Evolutionary conservation across 2,888 invertebrate genomes (phyloP).

Genomic region (Trimorus sp.): DNA sequence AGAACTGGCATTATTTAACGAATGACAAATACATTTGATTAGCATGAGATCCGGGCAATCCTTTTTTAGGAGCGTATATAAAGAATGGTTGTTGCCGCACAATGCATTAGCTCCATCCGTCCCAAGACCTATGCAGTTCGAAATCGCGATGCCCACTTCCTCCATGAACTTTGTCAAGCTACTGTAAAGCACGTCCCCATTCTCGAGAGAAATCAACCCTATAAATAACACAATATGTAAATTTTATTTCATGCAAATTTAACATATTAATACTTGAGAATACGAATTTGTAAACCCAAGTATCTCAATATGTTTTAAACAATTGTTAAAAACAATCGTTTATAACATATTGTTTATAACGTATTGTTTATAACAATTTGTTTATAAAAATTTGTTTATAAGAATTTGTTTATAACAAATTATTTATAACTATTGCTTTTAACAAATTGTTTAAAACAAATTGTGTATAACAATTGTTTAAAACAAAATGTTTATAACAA

Average conservation of each 20-base stretch:
- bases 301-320: too few relatives aligned
- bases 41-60: slow-evolving; percentile 22
- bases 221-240: neutral
- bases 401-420: too few relatives aligned
- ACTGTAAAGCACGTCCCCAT: neutral
- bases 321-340: too few relatives aligned
- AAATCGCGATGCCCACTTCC: neutral
- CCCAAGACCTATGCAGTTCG: slow-evolving; percentile 7
- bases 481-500: too few relatives aligned
- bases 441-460: too few relatives aligned
- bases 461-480: too few relatives aligned
- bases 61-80: slow-evolving; percentile 18
- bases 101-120: slow-evolving; percentile 24
- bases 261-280: neutral
- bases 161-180: neutral
- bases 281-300: too few relatives aligned
- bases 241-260: neutral
- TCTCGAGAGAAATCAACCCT: neutral
- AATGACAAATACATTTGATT: slow-evolving; percentile 29
- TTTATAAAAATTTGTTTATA: too few relatives aligned
- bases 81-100: slow-evolving; percentile 22
- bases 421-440: too few relatives aligned
- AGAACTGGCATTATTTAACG: slow-evolving; percentile 34
- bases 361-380: too few relatives aligned
- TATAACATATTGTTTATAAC: too few relatives aligned